Conservation (phyloP, 2,797 vertebrate species). For the Serranus cabrilla region DNA sequence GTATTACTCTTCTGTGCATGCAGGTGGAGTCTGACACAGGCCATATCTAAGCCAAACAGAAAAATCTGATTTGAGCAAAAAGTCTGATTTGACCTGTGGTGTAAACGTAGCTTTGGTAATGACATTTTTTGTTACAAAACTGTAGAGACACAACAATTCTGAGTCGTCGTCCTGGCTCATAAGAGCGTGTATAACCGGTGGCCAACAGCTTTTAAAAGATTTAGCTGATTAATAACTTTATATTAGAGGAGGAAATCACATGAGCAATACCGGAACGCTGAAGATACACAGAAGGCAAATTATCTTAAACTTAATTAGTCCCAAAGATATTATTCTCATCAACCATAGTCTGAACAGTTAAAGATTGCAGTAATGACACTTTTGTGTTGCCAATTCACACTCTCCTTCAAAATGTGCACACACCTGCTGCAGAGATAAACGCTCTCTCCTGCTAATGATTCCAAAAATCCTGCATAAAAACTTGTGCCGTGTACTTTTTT, state of each 20-base stretch:
- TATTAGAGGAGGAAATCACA: conserved; percentile 1
- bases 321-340: background rate
- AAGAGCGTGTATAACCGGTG: background rate
- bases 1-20: too few species aligned
- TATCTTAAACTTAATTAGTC: conserved; percentile 16
- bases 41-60: too few species aligned
- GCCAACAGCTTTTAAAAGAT: background rate
- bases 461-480: background rate
- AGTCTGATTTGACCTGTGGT: too few species aligned
- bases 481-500: background rate
- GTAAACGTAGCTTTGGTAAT: too few species aligned
- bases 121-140: background rate
- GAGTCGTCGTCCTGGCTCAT: background rate
- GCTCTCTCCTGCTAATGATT: background rate
- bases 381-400: background rate
- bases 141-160: background rate
- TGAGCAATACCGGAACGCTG: background rate
- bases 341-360: background rate
- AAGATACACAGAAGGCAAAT: conserved; percentile 6
- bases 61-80: too few species aligned
- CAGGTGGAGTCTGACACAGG: too few species aligned
- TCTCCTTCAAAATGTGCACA: background rate
- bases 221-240: background rate
- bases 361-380: background rate
- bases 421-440: conserved; percentile 1